Evolutionary conservation across 2,888 invertebrate species (phyloP).

Genomic region (Endomychus coccineus): DNA sequence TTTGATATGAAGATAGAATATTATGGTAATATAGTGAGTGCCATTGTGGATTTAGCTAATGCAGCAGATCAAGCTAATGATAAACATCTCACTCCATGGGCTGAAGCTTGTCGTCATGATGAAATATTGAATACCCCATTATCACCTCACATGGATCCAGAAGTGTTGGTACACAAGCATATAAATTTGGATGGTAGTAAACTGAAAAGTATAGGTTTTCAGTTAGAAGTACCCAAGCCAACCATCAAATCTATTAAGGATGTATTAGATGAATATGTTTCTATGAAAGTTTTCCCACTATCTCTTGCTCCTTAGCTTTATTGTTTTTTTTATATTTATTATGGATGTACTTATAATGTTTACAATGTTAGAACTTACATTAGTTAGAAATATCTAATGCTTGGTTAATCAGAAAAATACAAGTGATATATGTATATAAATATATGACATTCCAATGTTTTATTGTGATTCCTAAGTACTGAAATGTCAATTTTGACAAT

Average conservation of each 20-base stretch:
- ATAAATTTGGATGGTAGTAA: constrained; percentile 66
- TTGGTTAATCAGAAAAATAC: too few relatives aligned
- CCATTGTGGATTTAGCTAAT: constrained; percentile 70
- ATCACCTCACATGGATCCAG: constrained; percentile 79
- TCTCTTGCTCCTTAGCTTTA: constrained; percentile 47
- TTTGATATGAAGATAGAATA: constrained; percentile 84
- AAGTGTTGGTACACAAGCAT: constrained; percentile 73
- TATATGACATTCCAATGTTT: constrained; percentile 14
- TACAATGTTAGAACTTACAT: too few relatives aligned
- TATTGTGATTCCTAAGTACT: constrained; percentile 9
- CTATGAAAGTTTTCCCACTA: constrained; percentile 76
- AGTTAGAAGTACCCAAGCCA: constrained; percentile 54
- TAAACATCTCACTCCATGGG: constrained; percentile 90
- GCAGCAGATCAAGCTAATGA: constrained; percentile 89
- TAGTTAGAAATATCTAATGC: too few relatives aligned
- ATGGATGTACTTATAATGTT: too few relatives aligned
- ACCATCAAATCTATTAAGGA: constrained; percentile 43
- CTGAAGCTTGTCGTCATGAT: constrained; percentile 71
- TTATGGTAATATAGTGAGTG: constrained; percentile 74
- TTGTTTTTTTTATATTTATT: too few relatives aligned
- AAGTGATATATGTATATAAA: too few relatives aligned
- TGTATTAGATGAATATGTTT: constrained; percentile 73
- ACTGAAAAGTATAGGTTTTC: constrained; percentile 54
- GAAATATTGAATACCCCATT: constrained; percentile 76
- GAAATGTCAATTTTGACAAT: constrained; percentile 7